Evolutionary conservation across 2,888 invertebrate species (phyloP).

Genomic region (Candidula unifasciata): DNA sequence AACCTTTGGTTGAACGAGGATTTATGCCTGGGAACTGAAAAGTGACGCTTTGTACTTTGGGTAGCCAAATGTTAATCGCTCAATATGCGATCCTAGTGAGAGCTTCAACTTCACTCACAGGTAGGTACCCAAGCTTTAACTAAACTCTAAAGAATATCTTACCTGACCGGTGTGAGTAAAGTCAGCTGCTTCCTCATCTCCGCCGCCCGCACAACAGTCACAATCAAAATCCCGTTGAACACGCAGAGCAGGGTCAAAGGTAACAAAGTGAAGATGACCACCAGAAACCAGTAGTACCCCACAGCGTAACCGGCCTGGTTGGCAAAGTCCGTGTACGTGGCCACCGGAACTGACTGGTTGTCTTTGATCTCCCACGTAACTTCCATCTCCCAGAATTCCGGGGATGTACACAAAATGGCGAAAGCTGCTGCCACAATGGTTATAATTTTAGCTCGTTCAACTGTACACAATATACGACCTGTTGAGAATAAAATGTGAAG

Average conservation of each 20-base stretch:
- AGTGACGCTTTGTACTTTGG: no score
- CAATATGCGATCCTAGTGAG: no score
- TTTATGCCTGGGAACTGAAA: no score
- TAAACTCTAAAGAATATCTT: not conserved
- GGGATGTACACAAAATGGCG: slow-evolving; percentile 82
- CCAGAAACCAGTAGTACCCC: slow-evolving; percentile 83
- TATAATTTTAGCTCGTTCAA: slow-evolving; percentile 84
- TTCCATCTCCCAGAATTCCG: slow-evolving; percentile 83
- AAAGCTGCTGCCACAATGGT: slow-evolving; percentile 82
- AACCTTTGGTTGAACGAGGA: no score
- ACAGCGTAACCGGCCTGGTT: slow-evolving; percentile 80
- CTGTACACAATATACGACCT: slow-evolving; percentile 79
- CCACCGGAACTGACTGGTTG: slow-evolving; percentile 48
- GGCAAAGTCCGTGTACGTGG: slow-evolving; percentile 78
- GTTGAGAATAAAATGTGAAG: no score
- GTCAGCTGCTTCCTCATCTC: slow-evolving; percentile 63
- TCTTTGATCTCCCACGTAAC: slow-evolving; percentile 37
- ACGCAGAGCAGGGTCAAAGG: slow-evolving; percentile 84
- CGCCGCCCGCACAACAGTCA: slow-evolving; percentile 79
- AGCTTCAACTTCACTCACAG: no score
- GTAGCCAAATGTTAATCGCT: no score
- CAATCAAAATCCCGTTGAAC: slow-evolving; percentile 86
- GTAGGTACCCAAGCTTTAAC: not conserved
- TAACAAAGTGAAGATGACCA: slow-evolving; percentile 79
- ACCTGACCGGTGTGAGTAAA: slow-evolving; percentile 43